Percentiles rank a stretch among this genome's conserved stretches.
phyloP scores from a whole-genome alignment of 2,797 vertebrate species.

The Cichlasoma orientale region DNA sequence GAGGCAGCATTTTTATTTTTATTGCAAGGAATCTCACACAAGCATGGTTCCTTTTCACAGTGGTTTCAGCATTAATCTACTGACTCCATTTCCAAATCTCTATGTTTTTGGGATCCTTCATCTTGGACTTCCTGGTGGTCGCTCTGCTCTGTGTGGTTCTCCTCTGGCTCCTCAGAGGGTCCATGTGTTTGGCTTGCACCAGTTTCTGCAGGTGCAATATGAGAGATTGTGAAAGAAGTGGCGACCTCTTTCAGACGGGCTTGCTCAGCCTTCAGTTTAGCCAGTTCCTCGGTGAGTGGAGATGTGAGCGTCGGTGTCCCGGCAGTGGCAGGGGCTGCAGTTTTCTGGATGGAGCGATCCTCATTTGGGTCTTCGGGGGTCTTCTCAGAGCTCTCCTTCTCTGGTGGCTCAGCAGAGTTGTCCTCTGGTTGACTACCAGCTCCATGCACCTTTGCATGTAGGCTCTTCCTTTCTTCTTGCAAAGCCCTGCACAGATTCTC shows the following conservation, averaged over 20 bases:
- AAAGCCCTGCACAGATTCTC: conserved; percentile 96
- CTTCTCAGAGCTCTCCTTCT: conserved; percentile 46
- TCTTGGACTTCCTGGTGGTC: conserved; percentile 41
- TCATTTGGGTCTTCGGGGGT: conserved; percentile 10
- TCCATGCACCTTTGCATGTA: conserved; percentile 88
- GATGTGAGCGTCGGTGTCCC: neutral
- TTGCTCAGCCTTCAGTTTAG: conserved; percentile 70
- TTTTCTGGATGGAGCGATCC: neutral
- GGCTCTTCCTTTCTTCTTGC: conserved; percentile 92
- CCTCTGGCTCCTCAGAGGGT: conserved; percentile 51
- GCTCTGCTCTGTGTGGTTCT: conserved; percentile 40
- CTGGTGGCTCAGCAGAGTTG: neutral
- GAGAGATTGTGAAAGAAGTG: conserved; percentile 82
- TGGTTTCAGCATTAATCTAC: conserved; percentile 72
- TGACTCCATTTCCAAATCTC: conserved; percentile 77
- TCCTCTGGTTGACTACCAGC: conserved; percentile 47
- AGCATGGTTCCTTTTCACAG: conserved; percentile 30
- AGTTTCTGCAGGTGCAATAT: conserved; percentile 58
- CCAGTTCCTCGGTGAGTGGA: conserved; percentile 66
- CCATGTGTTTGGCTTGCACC: conserved; percentile 47
- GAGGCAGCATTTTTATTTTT: conserved; percentile 51
- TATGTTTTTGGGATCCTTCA: conserved; percentile 62
- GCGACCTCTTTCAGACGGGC: conserved; percentile 83
- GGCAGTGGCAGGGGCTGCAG: neutral
- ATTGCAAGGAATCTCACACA: conserved; percentile 51